phyloP scores from a whole-genome alignment of 2,797 vertebrate genomes.

The Micropoecilia bifurca region DNA sequence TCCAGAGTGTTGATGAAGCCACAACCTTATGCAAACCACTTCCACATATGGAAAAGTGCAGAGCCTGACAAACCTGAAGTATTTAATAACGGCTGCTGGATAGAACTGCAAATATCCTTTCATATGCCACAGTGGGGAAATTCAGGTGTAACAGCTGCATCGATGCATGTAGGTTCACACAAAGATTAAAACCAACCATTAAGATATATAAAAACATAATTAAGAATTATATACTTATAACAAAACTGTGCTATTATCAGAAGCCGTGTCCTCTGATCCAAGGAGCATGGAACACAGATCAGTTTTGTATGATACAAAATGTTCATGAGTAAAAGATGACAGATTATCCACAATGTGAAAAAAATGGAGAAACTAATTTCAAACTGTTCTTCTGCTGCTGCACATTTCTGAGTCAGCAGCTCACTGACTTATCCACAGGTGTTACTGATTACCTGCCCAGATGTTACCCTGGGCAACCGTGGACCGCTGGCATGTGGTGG shows the following conservation, averaged over 20 bases:
- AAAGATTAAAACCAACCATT: neutral
- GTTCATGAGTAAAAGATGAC: no score
- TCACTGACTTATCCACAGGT: slow-evolving; percentile 5
- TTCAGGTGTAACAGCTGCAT: neutral
- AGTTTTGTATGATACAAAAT: no score
- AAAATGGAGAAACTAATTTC: neutral
- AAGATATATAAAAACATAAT: neutral
- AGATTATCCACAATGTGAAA: no score
- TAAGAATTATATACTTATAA: neutral
- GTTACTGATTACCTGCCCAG: slow-evolving; percentile 22
- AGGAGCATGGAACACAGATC: no score
- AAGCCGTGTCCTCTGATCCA: neutral
- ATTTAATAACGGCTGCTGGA: neutral
- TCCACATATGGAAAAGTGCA: neutral
- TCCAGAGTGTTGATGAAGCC: neutral
- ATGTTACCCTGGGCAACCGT: slow-evolving; percentile 7
- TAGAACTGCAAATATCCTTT: neutral
- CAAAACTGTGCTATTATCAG: neutral
- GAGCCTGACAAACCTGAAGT: slow-evolving; percentile 1
- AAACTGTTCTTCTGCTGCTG: neutral
- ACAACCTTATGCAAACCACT: neutral
- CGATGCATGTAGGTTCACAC: neutral
- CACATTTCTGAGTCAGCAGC: slow-evolving; percentile 10
- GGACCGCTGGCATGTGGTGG: slow-evolving; percentile 5
- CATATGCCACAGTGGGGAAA: neutral